Evolutionary conservation across 2,888 invertebrate genomes (phyloP).

Genomic region (Rhingia campestris): DNA sequence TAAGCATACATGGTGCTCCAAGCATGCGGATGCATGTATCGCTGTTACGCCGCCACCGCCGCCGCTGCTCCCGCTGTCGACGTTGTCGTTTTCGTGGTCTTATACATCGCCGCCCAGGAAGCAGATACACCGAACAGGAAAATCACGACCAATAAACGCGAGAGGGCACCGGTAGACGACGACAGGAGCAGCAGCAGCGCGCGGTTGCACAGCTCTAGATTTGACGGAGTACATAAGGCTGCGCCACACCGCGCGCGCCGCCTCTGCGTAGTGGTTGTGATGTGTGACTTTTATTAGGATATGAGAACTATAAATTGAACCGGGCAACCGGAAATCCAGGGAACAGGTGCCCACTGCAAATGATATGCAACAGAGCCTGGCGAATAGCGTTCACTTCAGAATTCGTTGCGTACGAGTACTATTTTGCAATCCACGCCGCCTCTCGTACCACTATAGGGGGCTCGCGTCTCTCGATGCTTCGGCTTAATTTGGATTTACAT

Average conservation of each 20-base stretch:
- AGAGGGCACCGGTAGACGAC: slow-evolving; percentile 1
- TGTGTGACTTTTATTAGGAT: slow-evolving; percentile 52
- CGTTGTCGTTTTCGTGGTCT: background rate
- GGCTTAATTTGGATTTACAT: slow-evolving; percentile 69
- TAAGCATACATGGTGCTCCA: slow-evolving; percentile 21
- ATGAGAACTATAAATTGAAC: slow-evolving; percentile 71
- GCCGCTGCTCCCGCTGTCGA: background rate
- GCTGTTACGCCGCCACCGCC: slow-evolving; percentile 3
- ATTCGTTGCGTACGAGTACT: slow-evolving; percentile 46
- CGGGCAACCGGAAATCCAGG: slow-evolving; percentile 73
- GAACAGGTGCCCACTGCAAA: slow-evolving; percentile 73
- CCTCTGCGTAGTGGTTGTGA: slow-evolving; percentile 44
- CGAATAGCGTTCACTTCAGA: slow-evolving; percentile 57
- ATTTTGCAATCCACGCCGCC: slow-evolving; percentile 24
- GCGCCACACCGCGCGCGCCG: background rate
- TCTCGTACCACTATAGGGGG: background rate
- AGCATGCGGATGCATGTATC: slow-evolving; percentile 48
- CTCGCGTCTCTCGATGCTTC: slow-evolving; percentile 27
- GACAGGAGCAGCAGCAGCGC: background rate
- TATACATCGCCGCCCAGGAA: slow-evolving; percentile 50
- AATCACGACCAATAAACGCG: slow-evolving; percentile 56
- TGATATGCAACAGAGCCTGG: slow-evolving; percentile 71
- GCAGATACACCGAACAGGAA: slow-evolving; percentile 57
- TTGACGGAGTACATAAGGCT: background rate
- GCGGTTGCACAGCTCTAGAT: too few species aligned